phyloP scores from a whole-genome alignment of 1,140 invertebrate species.

The Temnothorax nylanderi region DNA sequence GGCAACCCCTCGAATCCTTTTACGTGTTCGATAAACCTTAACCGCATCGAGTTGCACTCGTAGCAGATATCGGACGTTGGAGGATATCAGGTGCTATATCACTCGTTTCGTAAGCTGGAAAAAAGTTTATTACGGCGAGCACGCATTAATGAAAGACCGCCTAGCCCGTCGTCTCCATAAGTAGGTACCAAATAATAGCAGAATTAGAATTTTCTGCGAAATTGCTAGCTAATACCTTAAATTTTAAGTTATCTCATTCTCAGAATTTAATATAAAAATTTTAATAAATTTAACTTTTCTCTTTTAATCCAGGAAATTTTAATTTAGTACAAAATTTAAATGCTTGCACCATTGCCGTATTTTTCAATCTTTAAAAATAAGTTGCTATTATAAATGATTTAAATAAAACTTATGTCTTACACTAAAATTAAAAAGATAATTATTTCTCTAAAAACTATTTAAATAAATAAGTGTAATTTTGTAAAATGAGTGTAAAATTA shows the following conservation, averaged over 20 bases:
- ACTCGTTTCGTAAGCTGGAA: slow-evolving; percentile 45
- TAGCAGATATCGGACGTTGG: slow-evolving; percentile 30
- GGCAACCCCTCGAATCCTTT: slow-evolving; percentile 9
- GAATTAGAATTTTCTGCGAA: neutral
- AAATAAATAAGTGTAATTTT: neutral
- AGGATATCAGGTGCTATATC: slow-evolving; percentile 40
- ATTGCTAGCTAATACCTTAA: neutral
- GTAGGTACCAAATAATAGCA: slow-evolving; percentile 10
- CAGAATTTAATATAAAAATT: neutral
- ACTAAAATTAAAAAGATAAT: neutral
- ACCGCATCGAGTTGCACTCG: slow-evolving; percentile 8
- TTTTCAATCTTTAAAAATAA: neutral
- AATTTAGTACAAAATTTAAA: neutral
- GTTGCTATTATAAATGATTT: neutral
- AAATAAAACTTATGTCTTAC: neutral
- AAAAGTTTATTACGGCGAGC: slow-evolving; percentile 40
- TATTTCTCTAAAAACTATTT: neutral
- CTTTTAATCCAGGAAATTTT: neutral
- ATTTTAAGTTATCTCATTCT: neutral
- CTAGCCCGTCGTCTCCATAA: slow-evolving; percentile 14
- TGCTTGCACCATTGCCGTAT: too few species aligned
- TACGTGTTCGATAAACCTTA: slow-evolving; percentile 33
- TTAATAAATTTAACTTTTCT: neutral
- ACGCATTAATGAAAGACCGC: slow-evolving; percentile 39
- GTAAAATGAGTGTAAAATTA: neutral